Percentiles rank a stretch among this genome's conserved stretches.
phyloP scores from a whole-genome alignment of 2,888 invertebrate genomes.

The Glomeris marginata region DNA sequence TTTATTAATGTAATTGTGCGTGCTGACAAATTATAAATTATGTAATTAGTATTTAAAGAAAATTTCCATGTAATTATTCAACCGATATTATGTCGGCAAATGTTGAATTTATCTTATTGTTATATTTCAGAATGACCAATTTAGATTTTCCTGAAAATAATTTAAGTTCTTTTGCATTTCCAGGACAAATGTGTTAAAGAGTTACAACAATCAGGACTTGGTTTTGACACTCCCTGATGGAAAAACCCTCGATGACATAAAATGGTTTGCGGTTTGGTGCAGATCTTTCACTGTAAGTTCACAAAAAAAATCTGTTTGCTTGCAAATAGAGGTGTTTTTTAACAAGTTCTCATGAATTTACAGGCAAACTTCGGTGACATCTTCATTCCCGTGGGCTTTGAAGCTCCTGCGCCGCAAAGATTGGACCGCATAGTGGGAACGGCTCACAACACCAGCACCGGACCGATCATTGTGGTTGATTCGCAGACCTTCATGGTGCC shows the following conservation, averaged over 20 bases:
- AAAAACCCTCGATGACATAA: constrained; percentile 68
- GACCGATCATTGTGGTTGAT: constrained; percentile 78
- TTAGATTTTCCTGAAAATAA: too few species aligned
- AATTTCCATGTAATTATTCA: too few species aligned
- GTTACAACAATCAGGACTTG: constrained; percentile 65
- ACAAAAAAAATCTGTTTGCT: too few species aligned
- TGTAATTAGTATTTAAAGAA: too few species aligned
- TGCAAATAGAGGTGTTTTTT: too few species aligned
- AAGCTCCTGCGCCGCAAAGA: constrained; percentile 62
- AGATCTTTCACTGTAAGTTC: constrained; percentile 68
- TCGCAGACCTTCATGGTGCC: constrained; percentile 85
- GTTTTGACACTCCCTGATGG: constrained; percentile 70
- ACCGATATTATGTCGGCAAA: too few species aligned
- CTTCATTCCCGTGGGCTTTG: constrained; percentile 56
- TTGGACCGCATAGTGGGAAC: constrained; percentile 72
- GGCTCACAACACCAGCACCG: constrained; percentile 75
- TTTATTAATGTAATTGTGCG: too few species aligned
- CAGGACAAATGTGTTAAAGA: constrained; percentile 51
- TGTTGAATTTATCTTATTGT: too few species aligned
- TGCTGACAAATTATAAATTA: too few species aligned
- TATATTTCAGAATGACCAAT: too few species aligned
- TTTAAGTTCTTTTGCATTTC: neutral
- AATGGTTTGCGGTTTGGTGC: constrained; percentile 88
- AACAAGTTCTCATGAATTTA: constrained; percentile 15
- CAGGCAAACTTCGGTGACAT: constrained; percentile 84